phyloP scores from a whole-genome alignment of 92 coral and sea anemone genomes.

The Palythoa heliodiscus region DNA sequence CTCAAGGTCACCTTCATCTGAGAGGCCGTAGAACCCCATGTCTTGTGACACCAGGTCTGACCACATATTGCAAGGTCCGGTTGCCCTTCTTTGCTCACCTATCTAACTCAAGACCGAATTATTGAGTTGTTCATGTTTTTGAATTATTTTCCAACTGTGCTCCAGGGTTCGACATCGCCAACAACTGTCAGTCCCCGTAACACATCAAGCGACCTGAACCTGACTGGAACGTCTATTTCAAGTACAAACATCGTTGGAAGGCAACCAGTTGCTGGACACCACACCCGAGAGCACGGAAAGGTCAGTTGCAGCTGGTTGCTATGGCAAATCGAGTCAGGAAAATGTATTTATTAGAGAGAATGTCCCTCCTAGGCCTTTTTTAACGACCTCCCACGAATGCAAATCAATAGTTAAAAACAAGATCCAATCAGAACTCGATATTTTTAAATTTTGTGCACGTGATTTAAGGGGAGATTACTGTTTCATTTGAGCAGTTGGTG shows the following conservation, averaged over 20 bases:
- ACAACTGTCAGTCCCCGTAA: conserved; percentile 70
- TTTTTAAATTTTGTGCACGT: too few species aligned
- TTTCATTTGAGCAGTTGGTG: too few species aligned
- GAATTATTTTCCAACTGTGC: neutral
- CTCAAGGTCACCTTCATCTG: too few species aligned
- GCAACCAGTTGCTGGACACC: conserved; percentile 60
- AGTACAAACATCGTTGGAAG: conserved; percentile 52
- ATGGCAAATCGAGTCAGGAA: too few species aligned
- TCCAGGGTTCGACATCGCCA: conserved; percentile 65
- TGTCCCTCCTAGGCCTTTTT: too few species aligned
- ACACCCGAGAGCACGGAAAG: conserved; percentile 72
- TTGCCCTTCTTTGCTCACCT: neutral
- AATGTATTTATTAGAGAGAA: too few species aligned
- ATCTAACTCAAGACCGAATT: neutral
- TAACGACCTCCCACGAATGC: neutral
- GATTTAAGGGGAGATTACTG: too few species aligned
- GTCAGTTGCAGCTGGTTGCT: conserved; percentile 35
- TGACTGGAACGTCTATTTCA: conserved; percentile 91
- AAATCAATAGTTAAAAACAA: too few species aligned
- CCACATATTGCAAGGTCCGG: too few species aligned
- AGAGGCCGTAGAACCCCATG: too few species aligned
- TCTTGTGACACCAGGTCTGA: too few species aligned
- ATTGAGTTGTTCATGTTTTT: neutral
- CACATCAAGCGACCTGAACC: conserved; percentile 76
- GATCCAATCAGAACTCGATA: too few species aligned